These are phyloP conservation scores for Acanthochromis polyacanthus DNA, from an alignment of 2,113 vertebrate species.

Conservation along the genomic window DNA sequence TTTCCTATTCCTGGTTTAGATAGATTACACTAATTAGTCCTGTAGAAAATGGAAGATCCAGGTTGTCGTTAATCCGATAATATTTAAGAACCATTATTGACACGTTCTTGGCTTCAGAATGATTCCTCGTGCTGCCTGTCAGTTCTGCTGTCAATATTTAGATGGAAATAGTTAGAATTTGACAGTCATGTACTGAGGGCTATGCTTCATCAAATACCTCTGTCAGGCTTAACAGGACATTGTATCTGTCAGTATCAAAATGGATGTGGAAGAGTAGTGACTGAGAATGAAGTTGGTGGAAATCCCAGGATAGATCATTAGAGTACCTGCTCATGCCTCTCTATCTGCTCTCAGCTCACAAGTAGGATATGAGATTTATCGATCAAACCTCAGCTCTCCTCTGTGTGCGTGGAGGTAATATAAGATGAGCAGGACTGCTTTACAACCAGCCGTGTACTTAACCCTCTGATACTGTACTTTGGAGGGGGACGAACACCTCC, in stretches of 20 bases:
- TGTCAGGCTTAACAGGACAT: neutral
- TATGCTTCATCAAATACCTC: conserved; percentile 9
- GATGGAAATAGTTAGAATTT: neutral
- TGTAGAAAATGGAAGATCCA: too few relatives aligned
- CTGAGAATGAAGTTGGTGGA: conserved; percentile 35
- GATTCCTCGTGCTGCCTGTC: neutral
- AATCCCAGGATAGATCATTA: conserved; percentile 68
- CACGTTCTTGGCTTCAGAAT: too few relatives aligned
- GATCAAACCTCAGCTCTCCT: conserved; percentile 56
- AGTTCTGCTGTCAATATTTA: conserved; percentile 3
- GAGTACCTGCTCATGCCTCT: conserved; percentile 27
- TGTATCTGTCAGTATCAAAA: conserved; percentile 29
- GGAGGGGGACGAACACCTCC: conserved; percentile 35
- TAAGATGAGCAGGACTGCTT: conserved; percentile 28
- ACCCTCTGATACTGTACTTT: conserved; percentile 34
- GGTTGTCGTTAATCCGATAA: too few relatives aligned
- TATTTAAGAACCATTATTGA: too few relatives aligned
- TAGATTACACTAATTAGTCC: too few relatives aligned
- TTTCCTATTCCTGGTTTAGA: too few relatives aligned
- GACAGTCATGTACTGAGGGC: neutral
- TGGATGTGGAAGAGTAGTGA: conserved; percentile 32
- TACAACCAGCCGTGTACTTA: conserved; percentile 22
- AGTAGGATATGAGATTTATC: conserved; percentile 57
- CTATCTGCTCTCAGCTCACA: conserved; percentile 24
- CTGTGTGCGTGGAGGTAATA: conserved; percentile 18